These are phyloP conservation scores for Endotricha flammealis DNA, from an alignment of 2,888 invertebrate genomes.

Conservation along the genomic window DNA sequence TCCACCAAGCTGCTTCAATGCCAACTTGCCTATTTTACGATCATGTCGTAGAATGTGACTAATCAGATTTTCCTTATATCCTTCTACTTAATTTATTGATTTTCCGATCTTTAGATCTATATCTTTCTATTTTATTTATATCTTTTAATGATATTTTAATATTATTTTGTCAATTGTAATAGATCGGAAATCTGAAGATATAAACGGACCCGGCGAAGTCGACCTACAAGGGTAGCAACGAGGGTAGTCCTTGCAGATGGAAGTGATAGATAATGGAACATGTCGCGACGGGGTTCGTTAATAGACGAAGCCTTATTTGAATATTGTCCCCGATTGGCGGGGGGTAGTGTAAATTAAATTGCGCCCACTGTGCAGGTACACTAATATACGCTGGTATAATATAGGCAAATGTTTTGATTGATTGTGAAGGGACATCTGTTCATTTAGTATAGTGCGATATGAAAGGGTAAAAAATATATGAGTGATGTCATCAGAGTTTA, in stretches of 20 bases:
- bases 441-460: no score
- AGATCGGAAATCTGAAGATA: conserved; percentile 9
- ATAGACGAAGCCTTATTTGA: conserved; percentile 76
- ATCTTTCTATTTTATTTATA: no score
- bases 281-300: conserved; percentile 66
- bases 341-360: conserved; percentile 71
- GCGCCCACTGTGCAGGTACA: conserved; percentile 53
- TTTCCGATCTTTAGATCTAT: no score
- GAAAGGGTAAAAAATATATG: no score
- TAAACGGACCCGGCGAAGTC: conserved; percentile 13
- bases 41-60: no score
- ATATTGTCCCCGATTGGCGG: conserved; percentile 67
- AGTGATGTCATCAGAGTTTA: no score
- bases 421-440: conserved; percentile 14
- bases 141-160: no score
- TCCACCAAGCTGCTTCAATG: no score
- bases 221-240: conserved; percentile 26
- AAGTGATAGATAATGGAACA: conserved; percentile 67
- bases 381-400: conserved; percentile 13
- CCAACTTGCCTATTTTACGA: no score
- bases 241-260: conserved; percentile 58
- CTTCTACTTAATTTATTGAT: no score
- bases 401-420: conserved; percentile 15
- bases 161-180: no score
- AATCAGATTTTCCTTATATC: no score